These are phyloP conservation scores for Bungarus multicinctus DNA, from an alignment of 2,113 vertebrate genomes.

Conservation along the genomic window DNA sequence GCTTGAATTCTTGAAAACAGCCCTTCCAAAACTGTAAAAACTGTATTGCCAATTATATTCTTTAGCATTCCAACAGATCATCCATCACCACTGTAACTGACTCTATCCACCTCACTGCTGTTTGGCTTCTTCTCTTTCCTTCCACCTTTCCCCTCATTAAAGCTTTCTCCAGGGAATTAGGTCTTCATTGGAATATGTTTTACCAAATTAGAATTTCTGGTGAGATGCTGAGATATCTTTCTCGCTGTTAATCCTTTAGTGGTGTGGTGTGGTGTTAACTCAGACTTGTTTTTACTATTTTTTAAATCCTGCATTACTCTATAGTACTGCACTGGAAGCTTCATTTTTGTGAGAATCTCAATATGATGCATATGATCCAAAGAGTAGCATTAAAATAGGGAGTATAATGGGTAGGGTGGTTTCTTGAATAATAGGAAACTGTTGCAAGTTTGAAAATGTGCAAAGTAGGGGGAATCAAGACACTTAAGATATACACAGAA, in stretches of 20 bases:
- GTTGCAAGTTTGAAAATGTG: background rate
- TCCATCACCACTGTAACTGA: background rate
- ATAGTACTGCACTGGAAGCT: background rate
- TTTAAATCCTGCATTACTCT: background rate
- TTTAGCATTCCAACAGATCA: background rate
- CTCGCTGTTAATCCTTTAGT: background rate
- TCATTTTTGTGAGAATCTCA: background rate
- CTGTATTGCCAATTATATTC: background rate
- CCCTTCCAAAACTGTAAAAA: background rate
- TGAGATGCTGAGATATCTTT: background rate
- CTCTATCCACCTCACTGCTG: background rate
- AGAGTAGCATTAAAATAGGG: background rate
- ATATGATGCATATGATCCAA: background rate
- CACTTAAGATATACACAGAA: background rate
- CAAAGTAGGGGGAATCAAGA: background rate
- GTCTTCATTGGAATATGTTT: background rate
- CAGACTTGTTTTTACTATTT: background rate
- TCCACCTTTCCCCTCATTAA: background rate
- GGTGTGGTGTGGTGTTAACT: background rate
- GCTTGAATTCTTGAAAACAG: background rate
- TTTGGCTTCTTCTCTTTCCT: background rate
- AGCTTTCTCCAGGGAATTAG: background rate
- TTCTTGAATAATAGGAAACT: background rate
- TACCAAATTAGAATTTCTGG: background rate
- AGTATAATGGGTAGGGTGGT: background rate